Percentiles rank a stretch among this genome's conserved stretches.
Conservation (phyloP, 2,797 vertebrate genomes). For the Mormyrops attenuatus region DNA sequence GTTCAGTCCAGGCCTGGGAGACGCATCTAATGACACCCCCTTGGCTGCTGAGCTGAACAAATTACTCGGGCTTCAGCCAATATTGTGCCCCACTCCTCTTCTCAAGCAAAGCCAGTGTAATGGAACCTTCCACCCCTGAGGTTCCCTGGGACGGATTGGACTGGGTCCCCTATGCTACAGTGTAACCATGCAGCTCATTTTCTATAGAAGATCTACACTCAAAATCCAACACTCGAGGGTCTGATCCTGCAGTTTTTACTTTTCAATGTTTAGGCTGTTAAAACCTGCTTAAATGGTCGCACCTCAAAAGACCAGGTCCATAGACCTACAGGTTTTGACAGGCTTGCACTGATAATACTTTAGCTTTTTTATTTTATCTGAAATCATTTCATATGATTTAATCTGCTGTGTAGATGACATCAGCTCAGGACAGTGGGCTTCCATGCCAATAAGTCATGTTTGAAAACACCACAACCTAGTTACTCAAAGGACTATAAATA, state of each 20-base stretch:
- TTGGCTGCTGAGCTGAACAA: background rate
- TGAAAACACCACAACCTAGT: background rate
- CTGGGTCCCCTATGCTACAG: background rate
- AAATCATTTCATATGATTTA: background rate
- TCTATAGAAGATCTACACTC: background rate
- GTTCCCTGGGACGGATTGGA: background rate
- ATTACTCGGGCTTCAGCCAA: background rate
- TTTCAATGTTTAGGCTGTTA: background rate
- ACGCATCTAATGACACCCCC: background rate
- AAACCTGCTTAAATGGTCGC: background rate
- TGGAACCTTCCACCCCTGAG: background rate
- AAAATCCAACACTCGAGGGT: background rate
- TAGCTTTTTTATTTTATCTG: background rate
- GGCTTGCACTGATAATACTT: background rate
- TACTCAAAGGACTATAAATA: background rate
- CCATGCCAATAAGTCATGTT: background rate
- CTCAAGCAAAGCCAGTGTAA: background rate
- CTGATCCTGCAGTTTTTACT: background rate
- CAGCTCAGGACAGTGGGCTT: background rate
- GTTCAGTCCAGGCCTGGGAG: background rate
- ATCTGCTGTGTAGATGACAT: background rate
- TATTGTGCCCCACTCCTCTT: background rate
- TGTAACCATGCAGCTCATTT: constrained; percentile 4
- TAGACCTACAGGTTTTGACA: background rate
- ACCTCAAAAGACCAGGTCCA: background rate